Percentiles rank a stretch among this genome's conserved stretches.
phyloP scores from a whole-genome alignment of 2,113 vertebrate species.

The human region DNA sequence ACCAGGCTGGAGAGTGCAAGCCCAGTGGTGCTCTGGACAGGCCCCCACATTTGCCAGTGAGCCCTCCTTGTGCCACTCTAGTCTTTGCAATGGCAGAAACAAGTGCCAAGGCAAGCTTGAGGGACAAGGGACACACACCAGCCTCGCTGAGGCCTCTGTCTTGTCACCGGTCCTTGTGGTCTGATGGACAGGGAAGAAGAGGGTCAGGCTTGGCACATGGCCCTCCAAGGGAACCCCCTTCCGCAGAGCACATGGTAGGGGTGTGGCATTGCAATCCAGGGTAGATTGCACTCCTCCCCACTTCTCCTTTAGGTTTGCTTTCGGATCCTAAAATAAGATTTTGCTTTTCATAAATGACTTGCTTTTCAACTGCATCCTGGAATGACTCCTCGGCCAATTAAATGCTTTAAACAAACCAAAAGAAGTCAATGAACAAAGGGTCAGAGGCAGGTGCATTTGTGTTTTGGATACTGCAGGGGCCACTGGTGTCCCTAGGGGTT shows the following conservation, averaged over 20 bases:
- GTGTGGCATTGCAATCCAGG: accelerated
- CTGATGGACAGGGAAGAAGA: background rate
- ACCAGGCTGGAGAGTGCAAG: accelerated
- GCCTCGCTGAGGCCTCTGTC: background rate
- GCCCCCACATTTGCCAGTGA: background rate
- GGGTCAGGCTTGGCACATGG: background rate
- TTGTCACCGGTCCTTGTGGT: background rate
- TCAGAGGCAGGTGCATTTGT: background rate
- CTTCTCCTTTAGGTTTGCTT: background rate
- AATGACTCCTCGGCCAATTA: background rate
- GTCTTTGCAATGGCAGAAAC: background rate
- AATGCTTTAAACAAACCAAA: background rate
- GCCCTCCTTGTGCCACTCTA: background rate
- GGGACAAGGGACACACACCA: background rate
- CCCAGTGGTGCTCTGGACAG: background rate
- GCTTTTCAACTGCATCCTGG: background rate
- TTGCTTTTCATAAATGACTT: background rate
- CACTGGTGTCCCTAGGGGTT: background rate
- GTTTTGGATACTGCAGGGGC: background rate
- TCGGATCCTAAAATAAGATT: background rate
- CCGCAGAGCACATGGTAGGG: background rate
- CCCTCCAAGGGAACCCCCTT: no score
- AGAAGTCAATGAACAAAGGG: background rate
- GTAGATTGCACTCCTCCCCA: background rate
- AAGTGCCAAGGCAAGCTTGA: background rate